Evolutionary conservation across 2,113 vertebrate genomes (phyloP).

Genomic region (Dicaeum eximium): DNA sequence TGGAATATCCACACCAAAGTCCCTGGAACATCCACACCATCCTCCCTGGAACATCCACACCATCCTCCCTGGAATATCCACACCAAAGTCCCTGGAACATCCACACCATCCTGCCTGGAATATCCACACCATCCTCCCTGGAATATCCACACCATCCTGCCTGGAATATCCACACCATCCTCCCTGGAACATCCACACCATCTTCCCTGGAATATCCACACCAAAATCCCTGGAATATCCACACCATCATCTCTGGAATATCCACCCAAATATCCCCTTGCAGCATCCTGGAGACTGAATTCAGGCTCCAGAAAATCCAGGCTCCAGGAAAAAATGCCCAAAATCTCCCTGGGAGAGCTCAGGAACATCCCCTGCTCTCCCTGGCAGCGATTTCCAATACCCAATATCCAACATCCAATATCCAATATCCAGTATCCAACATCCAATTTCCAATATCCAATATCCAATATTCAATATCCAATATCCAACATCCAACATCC

Average conservation of each 20-base stretch:
- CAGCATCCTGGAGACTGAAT: neutral
- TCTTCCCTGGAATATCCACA: too few relatives aligned
- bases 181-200: neutral
- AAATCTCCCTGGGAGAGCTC: neutral
- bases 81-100: neutral
- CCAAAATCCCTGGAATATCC: neutral
- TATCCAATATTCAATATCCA: neutral
- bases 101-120: accelerated
- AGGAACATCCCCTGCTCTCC: neutral
- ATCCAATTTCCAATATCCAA: neutral
- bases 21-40: neutral
- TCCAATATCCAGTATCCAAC: neutral
- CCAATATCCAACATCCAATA: neutral
- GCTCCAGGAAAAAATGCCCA: neutral
- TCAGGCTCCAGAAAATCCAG: neutral
- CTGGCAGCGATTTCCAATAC: neutral
- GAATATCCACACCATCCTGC: too few relatives aligned
- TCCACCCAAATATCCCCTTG: neutral
- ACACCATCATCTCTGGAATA: neutral
- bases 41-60: neutral
- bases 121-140: accelerated
- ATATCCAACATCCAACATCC: too few relatives aligned
- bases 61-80: neutral
- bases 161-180: neutral
- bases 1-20: accelerated